phyloP scores from a whole-genome alignment of 2,113 vertebrate species.

The Oncorhynchus tshawytscha region DNA sequence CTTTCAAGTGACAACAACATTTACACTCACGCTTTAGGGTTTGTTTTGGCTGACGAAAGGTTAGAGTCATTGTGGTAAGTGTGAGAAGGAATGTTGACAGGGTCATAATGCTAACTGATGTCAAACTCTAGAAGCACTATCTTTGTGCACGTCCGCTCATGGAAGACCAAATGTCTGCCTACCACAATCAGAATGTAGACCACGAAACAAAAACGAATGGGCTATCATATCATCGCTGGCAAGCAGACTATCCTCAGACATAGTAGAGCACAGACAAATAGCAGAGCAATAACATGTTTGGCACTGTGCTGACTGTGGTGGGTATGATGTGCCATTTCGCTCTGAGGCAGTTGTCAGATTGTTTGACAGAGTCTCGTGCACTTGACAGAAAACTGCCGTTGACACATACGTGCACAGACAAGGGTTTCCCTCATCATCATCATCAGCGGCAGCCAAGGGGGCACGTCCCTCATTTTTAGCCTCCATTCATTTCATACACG shows the following conservation, averaged over 20 bases:
- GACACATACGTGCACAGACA: neutral
- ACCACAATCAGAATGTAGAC: neutral
- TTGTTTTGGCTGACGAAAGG: neutral
- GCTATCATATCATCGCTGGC: neutral
- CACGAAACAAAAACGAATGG: neutral
- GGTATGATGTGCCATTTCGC: neutral
- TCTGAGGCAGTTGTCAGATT: neutral
- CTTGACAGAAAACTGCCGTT: neutral
- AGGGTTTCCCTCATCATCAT: constrained; percentile 1
- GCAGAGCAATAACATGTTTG: neutral
- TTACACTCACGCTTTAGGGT: neutral
- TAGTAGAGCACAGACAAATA: too few species aligned
- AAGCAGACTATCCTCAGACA: neutral
- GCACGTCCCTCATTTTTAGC: constrained; percentile 21
- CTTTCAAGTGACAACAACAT: neutral
- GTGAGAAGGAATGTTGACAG: too few species aligned
- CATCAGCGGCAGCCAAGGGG: neutral
- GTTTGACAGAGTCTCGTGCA: neutral
- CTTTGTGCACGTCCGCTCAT: neutral
- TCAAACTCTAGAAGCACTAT: too few species aligned
- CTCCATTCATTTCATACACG: constrained; percentile 29
- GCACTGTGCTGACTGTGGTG: neutral
- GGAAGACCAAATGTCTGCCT: neutral
- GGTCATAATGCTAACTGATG: too few species aligned
- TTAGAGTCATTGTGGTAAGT: too few species aligned